phyloP scores from a whole-genome alignment of 2,888 invertebrate genomes.

The Rhaphigaster nebulosa region DNA sequence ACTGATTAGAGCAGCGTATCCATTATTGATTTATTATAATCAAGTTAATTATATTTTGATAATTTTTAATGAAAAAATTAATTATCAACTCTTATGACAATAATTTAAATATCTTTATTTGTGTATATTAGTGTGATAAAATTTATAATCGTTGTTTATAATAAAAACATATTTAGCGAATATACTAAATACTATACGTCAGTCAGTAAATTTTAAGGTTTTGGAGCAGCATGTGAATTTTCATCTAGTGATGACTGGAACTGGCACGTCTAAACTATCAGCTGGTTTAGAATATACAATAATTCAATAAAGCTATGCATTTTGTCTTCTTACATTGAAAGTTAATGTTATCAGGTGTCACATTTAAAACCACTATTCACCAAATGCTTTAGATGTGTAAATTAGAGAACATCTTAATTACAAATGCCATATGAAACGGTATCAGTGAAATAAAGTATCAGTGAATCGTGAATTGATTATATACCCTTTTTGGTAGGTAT shows the following conservation, averaged over 20 bases:
- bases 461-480: not conserved
- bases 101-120: not conserved
- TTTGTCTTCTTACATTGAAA: conserved; percentile 31
- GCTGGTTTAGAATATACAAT: not conserved
- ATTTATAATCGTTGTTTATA: not conserved
- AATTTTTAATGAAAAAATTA: not conserved
- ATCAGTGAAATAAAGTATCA: not conserved
- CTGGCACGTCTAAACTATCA: not conserved
- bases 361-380: not conserved
- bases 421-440: not conserved
- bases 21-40: not conserved
- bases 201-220: not conserved
- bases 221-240: conserved; percentile 12
- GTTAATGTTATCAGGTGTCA: not conserved
- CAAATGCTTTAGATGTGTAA: not conserved
- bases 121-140: not conserved
- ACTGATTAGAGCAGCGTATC: not conserved
- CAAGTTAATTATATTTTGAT: not conserved
- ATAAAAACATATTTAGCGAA: not conserved
- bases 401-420: not conserved
- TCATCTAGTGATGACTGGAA: not conserved
- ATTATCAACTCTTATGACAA: not conserved
- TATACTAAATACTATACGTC: not conserved
- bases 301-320: not conserved
- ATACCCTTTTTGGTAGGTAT: not conserved